Conservation (phyloP, 2,888 invertebrate genomes). For the Leptinotarsa haldemani region DNA sequence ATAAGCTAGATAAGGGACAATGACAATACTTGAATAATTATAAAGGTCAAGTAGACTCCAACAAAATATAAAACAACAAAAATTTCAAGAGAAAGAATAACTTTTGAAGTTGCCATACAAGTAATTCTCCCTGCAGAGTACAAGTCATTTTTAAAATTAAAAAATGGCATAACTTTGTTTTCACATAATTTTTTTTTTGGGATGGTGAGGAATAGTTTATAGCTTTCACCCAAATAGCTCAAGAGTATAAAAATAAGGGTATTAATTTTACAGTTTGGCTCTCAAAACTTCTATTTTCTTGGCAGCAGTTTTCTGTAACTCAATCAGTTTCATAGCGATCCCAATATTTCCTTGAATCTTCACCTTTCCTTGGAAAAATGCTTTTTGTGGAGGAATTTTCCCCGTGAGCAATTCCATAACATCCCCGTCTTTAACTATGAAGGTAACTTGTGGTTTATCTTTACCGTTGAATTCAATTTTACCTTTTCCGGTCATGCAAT, state of each 20-base stretch:
- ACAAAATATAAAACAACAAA: background rate
- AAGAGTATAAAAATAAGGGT: conserved; percentile 18
- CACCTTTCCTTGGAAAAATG: conserved; percentile 95
- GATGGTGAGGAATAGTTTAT: background rate
- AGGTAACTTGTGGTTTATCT: conserved; percentile 90
- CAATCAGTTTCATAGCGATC: conserved; percentile 92
- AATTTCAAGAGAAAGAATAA: background rate
- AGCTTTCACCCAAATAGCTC: background rate
- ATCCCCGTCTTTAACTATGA: conserved; percentile 90
- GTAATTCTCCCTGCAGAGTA: too few species aligned
- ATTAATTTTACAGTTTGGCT: conserved; percentile 75
- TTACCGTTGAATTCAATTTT: conserved; percentile 82
- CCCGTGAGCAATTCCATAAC: conserved; percentile 89
- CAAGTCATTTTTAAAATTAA: too few species aligned
- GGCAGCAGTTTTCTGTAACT: conserved; percentile 81
- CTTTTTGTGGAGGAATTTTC: conserved; percentile 94
- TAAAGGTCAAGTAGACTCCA: background rate
- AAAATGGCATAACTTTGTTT: too few species aligned
- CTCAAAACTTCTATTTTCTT: conserved; percentile 79
- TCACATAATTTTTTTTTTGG: background rate
- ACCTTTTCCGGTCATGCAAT: conserved; percentile 92
- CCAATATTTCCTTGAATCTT: conserved; percentile 98
- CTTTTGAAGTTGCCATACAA: background rate
- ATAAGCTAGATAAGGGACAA: background rate
- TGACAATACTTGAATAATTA: background rate